Base-by-base conservation (phyloP, 2,797 vertebrate genomes). In the Streptopelia turtur region DNA sequence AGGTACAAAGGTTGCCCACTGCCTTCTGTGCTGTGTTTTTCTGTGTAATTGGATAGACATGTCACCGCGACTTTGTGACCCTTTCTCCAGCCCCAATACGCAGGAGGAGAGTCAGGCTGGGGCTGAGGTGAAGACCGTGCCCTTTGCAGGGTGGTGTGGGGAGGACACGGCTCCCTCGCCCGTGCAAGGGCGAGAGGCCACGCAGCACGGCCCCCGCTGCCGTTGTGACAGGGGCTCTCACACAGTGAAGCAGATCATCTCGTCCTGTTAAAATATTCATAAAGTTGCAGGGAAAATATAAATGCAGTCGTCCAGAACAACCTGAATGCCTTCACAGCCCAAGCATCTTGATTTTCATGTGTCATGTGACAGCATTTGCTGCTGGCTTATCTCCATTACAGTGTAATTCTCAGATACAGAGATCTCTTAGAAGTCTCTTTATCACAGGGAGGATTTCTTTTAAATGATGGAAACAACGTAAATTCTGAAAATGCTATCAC, bases 381-480 rank as follows among this genome's bases (percentile, higher is more conserved):
- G 66, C 57, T 50, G 59, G 24, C 8, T 85, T 92, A 83, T 90
- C 87, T 91, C 52, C 82, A 83, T 75, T 91, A 87, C 75, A 90
- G 49, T 70, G 30, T 57, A 39, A 57, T 92, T 83, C 84, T 74
- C 82, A 86, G n/a, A 71, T 63, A 80, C 17, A 77, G 27, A 65
- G 21, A 74, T 84, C 37, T 57, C 66, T 23, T 63, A 77, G 68
- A 93, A 84, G 63, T 92, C 70, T 90, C 88, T 88, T 78, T 65
- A 86, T 89, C 86, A 28, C 1, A 0, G 8, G 33, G 25, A 87
- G 52, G 55, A 65, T 92, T 93, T 94, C 39, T 93, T 90, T 90
- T 71, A 91, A 88, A 90, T 66, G 77, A 83, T 85, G 88, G 85
- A 91, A 96, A 96, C 21, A 65, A 92, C 39, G 56, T 71, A 56